Evolutionary conservation across 2,113 vertebrate genomes (phyloP).

Genomic region (Chrysochloris asiatica): DNA sequence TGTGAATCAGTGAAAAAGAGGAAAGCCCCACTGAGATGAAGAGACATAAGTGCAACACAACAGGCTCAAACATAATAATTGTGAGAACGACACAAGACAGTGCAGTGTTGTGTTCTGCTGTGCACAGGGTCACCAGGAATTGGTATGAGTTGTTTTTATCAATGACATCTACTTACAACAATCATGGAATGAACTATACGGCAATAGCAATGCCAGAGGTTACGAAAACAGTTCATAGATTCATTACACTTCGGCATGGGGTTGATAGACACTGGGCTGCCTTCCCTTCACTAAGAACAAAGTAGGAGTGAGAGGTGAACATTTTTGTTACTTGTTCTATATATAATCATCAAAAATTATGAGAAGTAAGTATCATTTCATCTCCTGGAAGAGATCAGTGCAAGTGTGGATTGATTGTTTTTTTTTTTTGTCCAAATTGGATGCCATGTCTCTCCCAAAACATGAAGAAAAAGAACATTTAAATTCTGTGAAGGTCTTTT

Average conservation of each 20-base stretch:
- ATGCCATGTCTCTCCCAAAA: constrained; percentile 14
- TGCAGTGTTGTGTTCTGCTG: too few species aligned
- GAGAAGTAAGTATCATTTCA: constrained; percentile 17
- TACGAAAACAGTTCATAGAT: background rate
- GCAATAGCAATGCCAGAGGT: background rate
- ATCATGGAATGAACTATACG: background rate
- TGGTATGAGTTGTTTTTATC: too few species aligned
- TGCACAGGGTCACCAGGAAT: too few species aligned
- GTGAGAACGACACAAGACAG: too few species aligned
- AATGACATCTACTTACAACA: too few species aligned
- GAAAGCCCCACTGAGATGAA: too few species aligned
- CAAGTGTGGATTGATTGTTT: background rate
- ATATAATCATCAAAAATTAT: background rate
- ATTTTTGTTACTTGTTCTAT: background rate
- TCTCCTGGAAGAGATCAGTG: background rate
- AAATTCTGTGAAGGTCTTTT: constrained; percentile 46
- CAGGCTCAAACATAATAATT: too few species aligned
- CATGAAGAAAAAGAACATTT: background rate
- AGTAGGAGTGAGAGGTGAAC: background rate
- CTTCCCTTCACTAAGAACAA: background rate
- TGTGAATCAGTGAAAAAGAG: too few species aligned
- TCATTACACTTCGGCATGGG: background rate
- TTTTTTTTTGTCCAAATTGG: background rate
- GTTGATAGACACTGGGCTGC: background rate
- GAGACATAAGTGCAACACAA: too few species aligned